Conservation (phyloP, 92 coral and sea anemone genomes). For the Parazoanthus swiftii region DNA sequence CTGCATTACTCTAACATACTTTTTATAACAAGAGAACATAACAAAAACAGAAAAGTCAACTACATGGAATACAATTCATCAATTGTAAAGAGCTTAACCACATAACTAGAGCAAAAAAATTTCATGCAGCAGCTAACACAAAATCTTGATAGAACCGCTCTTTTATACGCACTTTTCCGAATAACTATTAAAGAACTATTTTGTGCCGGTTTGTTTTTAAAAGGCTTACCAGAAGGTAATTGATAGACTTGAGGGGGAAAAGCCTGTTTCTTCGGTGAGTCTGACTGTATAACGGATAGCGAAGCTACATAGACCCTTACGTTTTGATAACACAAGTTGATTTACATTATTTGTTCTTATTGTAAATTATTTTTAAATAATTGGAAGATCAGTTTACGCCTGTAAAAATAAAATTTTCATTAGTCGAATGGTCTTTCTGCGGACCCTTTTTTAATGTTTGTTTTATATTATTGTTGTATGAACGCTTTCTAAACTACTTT, state of each 20-base stretch:
- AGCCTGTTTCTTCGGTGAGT: constrained; percentile 54
- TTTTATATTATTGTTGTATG: no score
- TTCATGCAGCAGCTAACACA: background rate
- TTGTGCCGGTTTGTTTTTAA: constrained; percentile 13
- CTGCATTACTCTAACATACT: background rate
- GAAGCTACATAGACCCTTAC: background rate
- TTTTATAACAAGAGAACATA: background rate
- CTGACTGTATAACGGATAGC: background rate
- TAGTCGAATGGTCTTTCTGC: no score
- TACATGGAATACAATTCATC: background rate
- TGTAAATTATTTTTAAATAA: no score
- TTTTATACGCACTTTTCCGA: background rate
- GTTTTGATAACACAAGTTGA: background rate
- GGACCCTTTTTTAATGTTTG: no score
- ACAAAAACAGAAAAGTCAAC: background rate
- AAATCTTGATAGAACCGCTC: background rate
- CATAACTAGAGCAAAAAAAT: background rate
- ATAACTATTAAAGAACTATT: background rate
- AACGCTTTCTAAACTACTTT: no score
- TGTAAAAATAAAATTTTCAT: no score
- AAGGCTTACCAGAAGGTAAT: constrained; percentile 87
- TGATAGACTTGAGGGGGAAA: constrained; percentile 86
- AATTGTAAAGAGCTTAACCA: background rate
- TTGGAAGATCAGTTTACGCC: no score
- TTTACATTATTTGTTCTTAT: background rate